Conservation (phyloP, 2,888 invertebrate species). For the Argyresthia goedartella region DNA sequence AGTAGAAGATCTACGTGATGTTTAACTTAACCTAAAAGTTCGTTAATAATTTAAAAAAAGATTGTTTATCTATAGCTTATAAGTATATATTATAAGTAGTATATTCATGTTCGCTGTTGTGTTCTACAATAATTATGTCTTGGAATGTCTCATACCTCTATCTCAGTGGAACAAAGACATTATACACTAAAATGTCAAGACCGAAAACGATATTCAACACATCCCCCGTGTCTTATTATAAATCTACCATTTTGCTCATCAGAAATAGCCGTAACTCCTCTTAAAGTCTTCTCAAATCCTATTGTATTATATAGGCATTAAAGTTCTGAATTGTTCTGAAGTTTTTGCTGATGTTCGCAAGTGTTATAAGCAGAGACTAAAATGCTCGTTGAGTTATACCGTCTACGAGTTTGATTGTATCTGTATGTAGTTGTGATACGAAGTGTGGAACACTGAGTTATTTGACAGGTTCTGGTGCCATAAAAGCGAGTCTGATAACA, state of each 20-base stretch:
- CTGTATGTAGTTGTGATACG: constrained; percentile 41
- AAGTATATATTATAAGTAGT: too few species aligned
- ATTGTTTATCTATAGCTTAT: too few species aligned
- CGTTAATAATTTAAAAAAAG: too few species aligned
- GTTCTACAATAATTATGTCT: too few species aligned
- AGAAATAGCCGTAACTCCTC: constrained; percentile 15
- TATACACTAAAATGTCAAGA: constrained; percentile 44
- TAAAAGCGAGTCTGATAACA: too few species aligned
- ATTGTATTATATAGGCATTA: constrained; percentile 10
- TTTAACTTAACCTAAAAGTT: too few species aligned
- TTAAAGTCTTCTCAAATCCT: constrained; percentile 11
- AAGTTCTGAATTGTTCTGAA: constrained; percentile 12
- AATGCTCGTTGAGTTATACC: constrained; percentile 48
- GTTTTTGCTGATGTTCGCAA: constrained; percentile 3
- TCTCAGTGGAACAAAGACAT: constrained; percentile 53
- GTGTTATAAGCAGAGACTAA: constrained; percentile 15
- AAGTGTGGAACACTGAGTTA: constrained; percentile 18
- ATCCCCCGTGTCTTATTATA: constrained; percentile 47
- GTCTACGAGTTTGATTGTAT: constrained; percentile 49
- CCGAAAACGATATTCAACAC: constrained; percentile 55
- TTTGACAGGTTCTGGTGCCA: neutral
- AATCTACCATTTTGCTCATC: constrained; percentile 28
- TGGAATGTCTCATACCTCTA: too few species aligned
- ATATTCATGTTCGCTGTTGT: too few species aligned
- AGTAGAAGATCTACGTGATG: too few species aligned